These are phyloP conservation scores for Agriopis marginaria DNA, from an alignment of 2,888 invertebrate species.

Conservation along the genomic window DNA sequence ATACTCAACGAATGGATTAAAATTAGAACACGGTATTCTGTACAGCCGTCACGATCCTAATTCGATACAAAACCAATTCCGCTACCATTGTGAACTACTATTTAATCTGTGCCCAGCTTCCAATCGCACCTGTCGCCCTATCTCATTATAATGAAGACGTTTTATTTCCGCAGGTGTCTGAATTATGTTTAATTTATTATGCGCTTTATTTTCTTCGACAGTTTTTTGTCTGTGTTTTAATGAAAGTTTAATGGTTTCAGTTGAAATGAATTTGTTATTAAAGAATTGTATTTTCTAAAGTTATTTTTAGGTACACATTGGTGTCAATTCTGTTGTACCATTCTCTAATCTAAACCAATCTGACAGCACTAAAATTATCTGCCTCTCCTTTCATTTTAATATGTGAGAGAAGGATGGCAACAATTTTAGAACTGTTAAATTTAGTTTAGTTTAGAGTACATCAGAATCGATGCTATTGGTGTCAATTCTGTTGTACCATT, in stretches of 20 bases:
- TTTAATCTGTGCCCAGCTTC: conserved; percentile 58
- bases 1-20: background rate
- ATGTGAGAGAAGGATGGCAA: no score
- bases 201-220: conserved; percentile 82
- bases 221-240: conserved; percentile 59
- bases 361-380: no score
- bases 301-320: background rate
- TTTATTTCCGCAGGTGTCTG: conserved; percentile 79
- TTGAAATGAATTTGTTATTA: background rate
- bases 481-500: no score
- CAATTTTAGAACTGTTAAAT: no score
- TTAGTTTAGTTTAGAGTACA: no score
- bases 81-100: conserved; percentile 47
- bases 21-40: background rate
- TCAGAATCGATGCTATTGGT: no score
- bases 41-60: conserved; percentile 36
- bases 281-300: background rate
- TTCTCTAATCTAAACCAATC: no score
- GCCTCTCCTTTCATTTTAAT: no score
- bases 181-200: conserved; percentile 83
- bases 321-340: no score
- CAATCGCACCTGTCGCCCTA: conserved; percentile 77
- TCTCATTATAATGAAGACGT: conserved; percentile 83
- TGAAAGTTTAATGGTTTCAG: conserved; percentile 5
- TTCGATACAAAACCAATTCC: conserved; percentile 51